Base-by-base conservation (phyloP, 2,888 invertebrate species). In the Cotesia congregata region DNA sequence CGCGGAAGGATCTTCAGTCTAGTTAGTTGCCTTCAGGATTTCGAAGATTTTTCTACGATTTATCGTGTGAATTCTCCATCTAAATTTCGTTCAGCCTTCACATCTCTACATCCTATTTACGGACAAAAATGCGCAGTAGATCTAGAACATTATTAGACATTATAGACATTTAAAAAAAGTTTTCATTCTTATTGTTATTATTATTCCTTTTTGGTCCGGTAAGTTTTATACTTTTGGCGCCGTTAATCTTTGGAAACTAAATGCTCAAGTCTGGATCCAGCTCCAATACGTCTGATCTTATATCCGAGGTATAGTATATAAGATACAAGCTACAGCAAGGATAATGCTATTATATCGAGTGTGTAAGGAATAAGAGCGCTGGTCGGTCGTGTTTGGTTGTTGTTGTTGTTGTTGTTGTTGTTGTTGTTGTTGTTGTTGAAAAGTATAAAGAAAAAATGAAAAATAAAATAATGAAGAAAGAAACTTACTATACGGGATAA, bases 1-100 rank as follows among this genome's bases (percentile, higher is more conserved):
- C 85, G 83, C 80, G 82, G 85, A 85, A 85, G 80, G 81, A 77
- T 76, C 40, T 6, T 30, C 6, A 12, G 9, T 30, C 12, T 30
- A 65, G 12, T 78, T 80, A 65, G 12, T 78, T 80, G 78, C 77
- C 79, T 70, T 74, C 69, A 73, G 78, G 78, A 78, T 79, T 67
- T 72, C 20, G 40, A 68, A 41, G 60, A 70, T 64, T 69, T 61
- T 71, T 20, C 67, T 50, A 67, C 20, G 67, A 73, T 73, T 73
- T 73, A 65, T 73, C 73, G 67, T 73, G 73, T 65, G 73, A 73
- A 73, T 73, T 73, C 67, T 50, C 17, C 50, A 30, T 15, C 17
- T 12, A 65, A 38, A 30, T 65, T 30, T 65, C 50, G 30, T 67
- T 6, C n/a, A 50, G 20, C 17, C 40, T 67, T 17, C 39, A 67